Evolutionary conservation across 2,888 invertebrate species (phyloP).

Genomic region (Conops quadrifasciatus): DNA sequence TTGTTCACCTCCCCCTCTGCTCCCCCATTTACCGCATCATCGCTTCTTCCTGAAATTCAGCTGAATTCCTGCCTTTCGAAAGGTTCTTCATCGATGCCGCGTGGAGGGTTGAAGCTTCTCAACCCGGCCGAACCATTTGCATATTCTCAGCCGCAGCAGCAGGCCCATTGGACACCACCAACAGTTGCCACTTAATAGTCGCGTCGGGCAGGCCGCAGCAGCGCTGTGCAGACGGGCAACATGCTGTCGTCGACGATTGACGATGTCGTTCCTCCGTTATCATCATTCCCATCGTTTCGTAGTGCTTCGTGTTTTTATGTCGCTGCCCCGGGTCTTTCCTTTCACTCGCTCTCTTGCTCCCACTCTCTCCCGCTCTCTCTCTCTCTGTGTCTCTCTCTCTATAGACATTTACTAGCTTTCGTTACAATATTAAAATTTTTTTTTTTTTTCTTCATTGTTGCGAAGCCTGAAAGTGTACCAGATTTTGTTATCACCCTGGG

Average conservation of each 20-base stretch:
- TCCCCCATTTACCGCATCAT: neutral
- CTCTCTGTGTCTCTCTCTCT: constrained; percentile 6
- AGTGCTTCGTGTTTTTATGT: neutral
- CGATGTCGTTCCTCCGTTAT: neutral
- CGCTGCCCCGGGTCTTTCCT: neutral
- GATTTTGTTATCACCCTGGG: constrained; percentile 4
- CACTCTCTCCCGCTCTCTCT: neutral
- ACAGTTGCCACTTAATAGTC: neutral
- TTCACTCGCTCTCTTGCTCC: neutral
- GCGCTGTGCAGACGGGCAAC: neutral
- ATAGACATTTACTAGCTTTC: neutral
- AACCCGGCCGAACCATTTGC: neutral
- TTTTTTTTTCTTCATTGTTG: neutral
- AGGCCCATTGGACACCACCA: neutral
- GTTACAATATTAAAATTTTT: neutral
- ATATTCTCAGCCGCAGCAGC: neutral
- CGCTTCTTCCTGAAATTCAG: neutral
- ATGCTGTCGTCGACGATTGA: neutral
- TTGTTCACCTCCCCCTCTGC: no score
- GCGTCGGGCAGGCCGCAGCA: neutral
- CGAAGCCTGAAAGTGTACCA: neutral
- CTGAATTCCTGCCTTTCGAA: neutral
- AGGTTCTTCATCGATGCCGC: neutral
- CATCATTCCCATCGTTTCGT: neutral
- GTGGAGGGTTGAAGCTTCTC: neutral